Conservation (phyloP, 2,113 vertebrate genomes). For the Prietella phreatophila region DNA sequence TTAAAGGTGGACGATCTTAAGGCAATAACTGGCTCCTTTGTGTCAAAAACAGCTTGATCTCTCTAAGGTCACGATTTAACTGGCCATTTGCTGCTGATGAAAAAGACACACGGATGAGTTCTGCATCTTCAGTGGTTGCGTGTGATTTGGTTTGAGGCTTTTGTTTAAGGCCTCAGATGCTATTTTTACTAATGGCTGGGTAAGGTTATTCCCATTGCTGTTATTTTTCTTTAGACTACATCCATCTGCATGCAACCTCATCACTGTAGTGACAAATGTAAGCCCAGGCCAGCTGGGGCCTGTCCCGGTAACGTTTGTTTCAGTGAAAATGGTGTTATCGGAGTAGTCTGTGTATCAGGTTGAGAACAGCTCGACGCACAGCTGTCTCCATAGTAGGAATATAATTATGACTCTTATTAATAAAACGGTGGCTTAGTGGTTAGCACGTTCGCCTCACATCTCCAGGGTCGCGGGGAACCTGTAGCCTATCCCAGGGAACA, state of each 20-base stretch:
- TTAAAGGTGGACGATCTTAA: background rate
- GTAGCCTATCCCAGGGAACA: no score
- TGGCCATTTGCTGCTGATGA: background rate
- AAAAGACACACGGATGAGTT: background rate
- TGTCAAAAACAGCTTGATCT: background rate
- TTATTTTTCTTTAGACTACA: conserved; percentile 16
- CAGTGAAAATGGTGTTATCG: conserved; percentile 32
- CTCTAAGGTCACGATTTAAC: background rate
- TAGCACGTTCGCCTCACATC: no score
- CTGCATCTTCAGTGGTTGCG: conserved; percentile 2
- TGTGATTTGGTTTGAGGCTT: conserved; percentile 15
- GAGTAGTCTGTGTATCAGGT: conserved; percentile 28
- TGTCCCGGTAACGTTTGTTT: conserved; percentile 2
- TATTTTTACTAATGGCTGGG: conserved; percentile 11
- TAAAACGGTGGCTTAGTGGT: no score
- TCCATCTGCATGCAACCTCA: conserved; percentile 7
- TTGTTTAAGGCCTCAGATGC: background rate
- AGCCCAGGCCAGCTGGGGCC: conserved; percentile 34
- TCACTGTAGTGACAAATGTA: conserved; percentile 9
- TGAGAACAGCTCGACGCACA: conserved; percentile 60
- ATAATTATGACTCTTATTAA: conserved; percentile 67
- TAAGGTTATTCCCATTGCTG: conserved; percentile 29
- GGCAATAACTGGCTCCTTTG: no score
- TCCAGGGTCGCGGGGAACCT: no score
- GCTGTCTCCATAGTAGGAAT: conserved; percentile 70